Base-by-base conservation (phyloP, 1,140 invertebrate genomes). In the Polypedilum pembai region DNA sequence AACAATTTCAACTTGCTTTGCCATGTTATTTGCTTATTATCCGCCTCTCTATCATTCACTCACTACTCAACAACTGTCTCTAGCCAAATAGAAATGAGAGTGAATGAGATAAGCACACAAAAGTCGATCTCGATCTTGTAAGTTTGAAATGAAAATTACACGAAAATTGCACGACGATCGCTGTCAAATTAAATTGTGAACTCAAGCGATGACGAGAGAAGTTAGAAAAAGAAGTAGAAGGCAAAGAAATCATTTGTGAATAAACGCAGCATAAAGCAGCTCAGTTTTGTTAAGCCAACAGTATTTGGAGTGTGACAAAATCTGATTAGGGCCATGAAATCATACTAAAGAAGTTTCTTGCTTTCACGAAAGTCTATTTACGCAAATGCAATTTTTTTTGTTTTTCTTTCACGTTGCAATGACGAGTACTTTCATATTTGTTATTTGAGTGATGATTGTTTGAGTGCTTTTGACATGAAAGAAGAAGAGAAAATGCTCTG, bases 281-380 rank as follows among this genome's bases (percentile, higher is more conserved):
- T 18, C 65, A 69, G 10, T 69, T 18, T 18, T 69, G 15, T 21
- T 18, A 56, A 56, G 45, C 45, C 45, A 56, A 56, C 45, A 56
- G 45, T 56, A 69, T 69, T 69, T 69, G 18, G 65, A 69, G 65
- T 69, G 65, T 69, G 65, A 69, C 65, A 69, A 69, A 69, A 69
- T 69, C 20, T 18, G 20, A 69, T 69, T 69, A 56, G 72, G 40
- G 21, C 40, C 72, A 40, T 24, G 72, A 73, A 24, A 24, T 40
- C 10, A 72, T 18, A 17, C 24, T 33, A 33, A 20, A 33, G 72
- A 40, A 40, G 72, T 40, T 73, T 73, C 72, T 69, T 73, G 15
- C n/a, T 73, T 40, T 73, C 8, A 17, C 66, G 18, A 21, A 20
- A 21, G 66, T 72, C 18, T 72, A 18, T 63, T 63, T 69, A 18